Evolutionary conservation across 92 coral and sea anemone genomes (phyloP).

Genomic region (Pocillopora grandis): DNA sequence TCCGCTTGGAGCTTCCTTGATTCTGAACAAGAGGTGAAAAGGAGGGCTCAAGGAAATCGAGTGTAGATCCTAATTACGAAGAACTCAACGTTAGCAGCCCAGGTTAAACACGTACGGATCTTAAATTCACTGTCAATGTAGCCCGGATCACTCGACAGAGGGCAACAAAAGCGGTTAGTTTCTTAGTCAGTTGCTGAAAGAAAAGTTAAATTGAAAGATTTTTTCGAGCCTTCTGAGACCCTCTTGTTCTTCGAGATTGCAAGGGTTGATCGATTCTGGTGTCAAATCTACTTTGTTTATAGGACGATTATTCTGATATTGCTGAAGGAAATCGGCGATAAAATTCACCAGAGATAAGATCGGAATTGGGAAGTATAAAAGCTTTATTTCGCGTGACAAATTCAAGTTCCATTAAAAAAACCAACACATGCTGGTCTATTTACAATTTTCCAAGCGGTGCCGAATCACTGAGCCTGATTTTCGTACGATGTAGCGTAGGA

Average conservation of each 20-base stretch:
- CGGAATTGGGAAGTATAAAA: constrained; percentile 2
- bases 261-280: constrained; percentile 5
- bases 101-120: too few relatives aligned
- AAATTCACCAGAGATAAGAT: constrained; percentile 21
- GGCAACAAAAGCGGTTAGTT: background rate
- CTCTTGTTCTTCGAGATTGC: background rate
- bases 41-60: background rate
- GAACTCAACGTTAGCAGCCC: too few relatives aligned
- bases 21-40: constrained; percentile 2
- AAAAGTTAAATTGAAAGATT: background rate
- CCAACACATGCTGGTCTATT: constrained; percentile 40
- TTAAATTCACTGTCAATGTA: background rate
- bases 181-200: background rate
- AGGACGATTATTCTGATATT: constrained; percentile 17
- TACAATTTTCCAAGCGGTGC: constrained; percentile 48
- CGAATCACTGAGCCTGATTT: constrained; percentile 44
- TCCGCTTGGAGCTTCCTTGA: constrained; percentile 15
- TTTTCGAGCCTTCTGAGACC: background rate
- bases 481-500: constrained; percentile 15
- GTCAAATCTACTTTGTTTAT: constrained; percentile 31
- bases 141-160: background rate
- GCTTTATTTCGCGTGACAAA: constrained; percentile 20
- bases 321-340: background rate
- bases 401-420: constrained; percentile 38
- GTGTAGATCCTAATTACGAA: background rate